These are phyloP conservation scores for Amblyopsis rosae DNA, from an alignment of 2,113 vertebrate genomes.

Conservation along the genomic window DNA sequence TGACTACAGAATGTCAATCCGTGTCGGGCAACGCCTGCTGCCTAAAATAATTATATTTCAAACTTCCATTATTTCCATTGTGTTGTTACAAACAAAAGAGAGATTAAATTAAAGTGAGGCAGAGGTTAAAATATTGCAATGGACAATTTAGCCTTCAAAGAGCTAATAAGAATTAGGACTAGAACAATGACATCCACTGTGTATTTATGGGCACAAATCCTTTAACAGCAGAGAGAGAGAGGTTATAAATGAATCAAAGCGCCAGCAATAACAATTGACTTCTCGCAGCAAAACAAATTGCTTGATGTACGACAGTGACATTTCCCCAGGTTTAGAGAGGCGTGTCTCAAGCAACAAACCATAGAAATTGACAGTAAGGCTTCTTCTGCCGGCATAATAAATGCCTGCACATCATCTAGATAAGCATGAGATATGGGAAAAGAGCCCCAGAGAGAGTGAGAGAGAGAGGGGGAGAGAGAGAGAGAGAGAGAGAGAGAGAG, in stretches of 20 bases:
- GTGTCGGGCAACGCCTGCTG: too few species aligned
- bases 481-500: conserved; percentile 39
- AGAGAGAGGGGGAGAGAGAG: conserved; percentile 25
- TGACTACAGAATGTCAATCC: too few species aligned
- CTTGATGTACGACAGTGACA: conserved; percentile 66
- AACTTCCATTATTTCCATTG: too few species aligned
- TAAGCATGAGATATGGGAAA: conserved; percentile 40
- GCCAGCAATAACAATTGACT: conserved; percentile 56
- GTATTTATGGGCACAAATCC: too few species aligned
- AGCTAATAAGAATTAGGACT: too few species aligned
- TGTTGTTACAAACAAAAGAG: too few species aligned
- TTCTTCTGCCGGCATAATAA: conserved; percentile 52
- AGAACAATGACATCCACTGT: too few species aligned
- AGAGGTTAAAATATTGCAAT: too few species aligned
- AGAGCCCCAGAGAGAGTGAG: conserved; percentile 40
- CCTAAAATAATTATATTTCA: too few species aligned
- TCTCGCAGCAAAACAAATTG: conserved; percentile 58
- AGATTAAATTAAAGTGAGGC: too few species aligned
- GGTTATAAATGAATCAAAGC: conserved; percentile 45
- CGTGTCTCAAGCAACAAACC: conserved; percentile 61
- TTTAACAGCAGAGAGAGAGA: conserved; percentile 14
- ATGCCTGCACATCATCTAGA: conserved; percentile 57
- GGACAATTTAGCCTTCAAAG: too few species aligned
- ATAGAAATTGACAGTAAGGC: conserved; percentile 49
- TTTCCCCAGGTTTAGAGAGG: conserved; percentile 59